Percentiles rank a stretch among this genome's conserved stretches.
phyloP scores from a whole-genome alignment of 2,797 vertebrate species.

The Octomys mimax region DNA sequence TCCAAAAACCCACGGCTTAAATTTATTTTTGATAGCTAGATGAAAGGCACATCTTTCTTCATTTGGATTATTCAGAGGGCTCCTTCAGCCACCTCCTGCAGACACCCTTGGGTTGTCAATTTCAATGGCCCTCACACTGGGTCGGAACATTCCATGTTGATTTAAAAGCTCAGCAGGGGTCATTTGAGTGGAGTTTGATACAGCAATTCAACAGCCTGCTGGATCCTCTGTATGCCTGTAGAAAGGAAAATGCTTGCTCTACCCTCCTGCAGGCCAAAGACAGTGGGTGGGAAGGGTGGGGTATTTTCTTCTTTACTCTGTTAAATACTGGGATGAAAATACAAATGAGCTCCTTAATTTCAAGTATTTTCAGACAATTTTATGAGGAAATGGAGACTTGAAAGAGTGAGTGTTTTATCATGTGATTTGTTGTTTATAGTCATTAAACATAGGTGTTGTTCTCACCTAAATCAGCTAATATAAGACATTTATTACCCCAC shows the following conservation, averaged over 20 bases:
- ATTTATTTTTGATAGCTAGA: slow-evolving; percentile 69
- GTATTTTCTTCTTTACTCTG: not conserved
- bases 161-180: slow-evolving; percentile 57
- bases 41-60: slow-evolving; percentile 61
- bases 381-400: not conserved
- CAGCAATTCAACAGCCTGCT: not conserved
- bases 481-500: not conserved
- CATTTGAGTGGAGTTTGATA: slow-evolving; percentile 30
- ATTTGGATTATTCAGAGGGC: slow-evolving; percentile 42
- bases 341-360: not conserved
- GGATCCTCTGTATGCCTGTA: not conserved
- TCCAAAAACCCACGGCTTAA: slow-evolving; percentile 13
- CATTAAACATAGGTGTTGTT: slow-evolving; percentile 4
- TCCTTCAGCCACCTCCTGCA: not conserved
- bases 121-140: not conserved
- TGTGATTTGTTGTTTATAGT: not conserved
- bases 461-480: not conserved
- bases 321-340: not conserved
- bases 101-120: not conserved
- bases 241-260: slow-evolving; percentile 39
- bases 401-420: not conserved
- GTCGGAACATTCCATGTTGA: slow-evolving; percentile 55
- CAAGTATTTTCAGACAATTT: slow-evolving; percentile 12
- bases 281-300: not conserved
- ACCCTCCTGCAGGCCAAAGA: not conserved